Percentiles rank a stretch among this genome's conserved stretches.
Conservation (phyloP, 2,113 vertebrate species). For the Colistium nudipinnis region DNA sequence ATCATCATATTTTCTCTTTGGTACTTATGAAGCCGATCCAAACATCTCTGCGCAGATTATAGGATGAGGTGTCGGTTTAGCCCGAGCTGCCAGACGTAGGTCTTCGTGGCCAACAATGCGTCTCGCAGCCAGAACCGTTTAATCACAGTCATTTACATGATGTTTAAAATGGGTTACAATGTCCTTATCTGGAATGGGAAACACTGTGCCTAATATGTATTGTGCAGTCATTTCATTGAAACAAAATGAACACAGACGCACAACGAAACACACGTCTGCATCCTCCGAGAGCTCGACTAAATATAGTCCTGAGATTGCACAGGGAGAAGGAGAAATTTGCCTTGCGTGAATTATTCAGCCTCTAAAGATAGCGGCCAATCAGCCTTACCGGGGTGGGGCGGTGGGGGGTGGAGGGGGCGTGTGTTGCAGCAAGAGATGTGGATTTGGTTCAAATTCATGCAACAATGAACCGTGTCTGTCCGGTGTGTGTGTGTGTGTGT, state of each 20-base stretch:
- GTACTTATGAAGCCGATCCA: constrained; percentile 60
- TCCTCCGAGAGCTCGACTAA: constrained; percentile 61
- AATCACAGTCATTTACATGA: constrained; percentile 64
- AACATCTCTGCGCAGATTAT: constrained; percentile 53
- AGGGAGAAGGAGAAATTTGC: constrained; percentile 70
- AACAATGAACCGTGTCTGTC: constrained; percentile 50
- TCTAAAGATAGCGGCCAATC: constrained; percentile 82
- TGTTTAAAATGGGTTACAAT: constrained; percentile 56
- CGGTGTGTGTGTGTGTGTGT: constrained; percentile 26
- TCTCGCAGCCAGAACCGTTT: constrained; percentile 46
- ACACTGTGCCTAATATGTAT: constrained; percentile 37
- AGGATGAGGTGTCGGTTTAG: constrained; percentile 59
- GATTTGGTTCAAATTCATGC: constrained; percentile 72
- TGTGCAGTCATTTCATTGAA: constrained; percentile 34
- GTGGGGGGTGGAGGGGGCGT: constrained; percentile 4
- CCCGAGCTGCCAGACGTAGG: constrained; percentile 51
- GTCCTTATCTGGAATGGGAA: constrained; percentile 25
- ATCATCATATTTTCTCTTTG: constrained; percentile 48
- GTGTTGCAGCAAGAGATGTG: constrained; percentile 51
- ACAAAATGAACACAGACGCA: constrained; percentile 43
- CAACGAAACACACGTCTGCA: constrained; percentile 54
- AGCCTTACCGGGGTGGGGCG: constrained; percentile 31
- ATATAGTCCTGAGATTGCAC: constrained; percentile 68
- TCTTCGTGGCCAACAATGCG: constrained; percentile 53
- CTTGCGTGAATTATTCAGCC: constrained; percentile 79